Conservation (phyloP, 2,113 vertebrate genomes). For the Trematocara unimaculatum region DNA sequence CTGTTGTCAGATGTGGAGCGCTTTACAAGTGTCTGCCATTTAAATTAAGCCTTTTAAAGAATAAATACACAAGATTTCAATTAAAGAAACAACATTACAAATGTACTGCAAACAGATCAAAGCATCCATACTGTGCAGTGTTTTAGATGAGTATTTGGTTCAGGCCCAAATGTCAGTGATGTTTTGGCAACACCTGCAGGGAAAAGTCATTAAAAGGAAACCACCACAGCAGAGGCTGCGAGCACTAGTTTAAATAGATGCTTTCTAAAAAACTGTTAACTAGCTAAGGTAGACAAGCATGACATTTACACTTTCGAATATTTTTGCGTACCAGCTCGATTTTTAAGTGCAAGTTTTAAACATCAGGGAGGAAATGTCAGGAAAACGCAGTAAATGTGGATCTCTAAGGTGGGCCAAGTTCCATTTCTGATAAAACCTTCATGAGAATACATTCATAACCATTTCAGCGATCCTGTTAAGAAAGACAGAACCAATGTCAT, state of each 20-base stretch:
- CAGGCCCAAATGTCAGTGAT: not conserved
- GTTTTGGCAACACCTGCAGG: slow-evolving; percentile 12
- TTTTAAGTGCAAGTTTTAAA: not conserved
- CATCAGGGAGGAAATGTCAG: not conserved
- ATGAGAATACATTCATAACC: not conserved
- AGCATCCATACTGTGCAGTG: not conserved
- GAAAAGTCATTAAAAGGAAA: slow-evolving; percentile 12
- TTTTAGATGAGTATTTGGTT: not conserved
- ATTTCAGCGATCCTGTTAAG: not conserved
- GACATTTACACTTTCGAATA: not conserved
- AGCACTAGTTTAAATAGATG: slow-evolving; percentile 8
- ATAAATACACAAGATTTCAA: not conserved
- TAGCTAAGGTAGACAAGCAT: not conserved
- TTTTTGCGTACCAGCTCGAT: not conserved
- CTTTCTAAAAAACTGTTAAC: not conserved
- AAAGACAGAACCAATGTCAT: not conserved
- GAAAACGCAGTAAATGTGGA: not conserved
- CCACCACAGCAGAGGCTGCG: not conserved
- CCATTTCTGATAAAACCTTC: not conserved
- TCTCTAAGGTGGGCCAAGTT: not conserved
- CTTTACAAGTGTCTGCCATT: not conserved
- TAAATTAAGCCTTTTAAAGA: not conserved
- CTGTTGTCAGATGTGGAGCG: not conserved
- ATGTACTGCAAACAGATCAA: not conserved
- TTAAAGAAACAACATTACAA: not conserved